phyloP scores from a whole-genome alignment of 2,113 vertebrate genomes.

The Perca fluviatilis region DNA sequence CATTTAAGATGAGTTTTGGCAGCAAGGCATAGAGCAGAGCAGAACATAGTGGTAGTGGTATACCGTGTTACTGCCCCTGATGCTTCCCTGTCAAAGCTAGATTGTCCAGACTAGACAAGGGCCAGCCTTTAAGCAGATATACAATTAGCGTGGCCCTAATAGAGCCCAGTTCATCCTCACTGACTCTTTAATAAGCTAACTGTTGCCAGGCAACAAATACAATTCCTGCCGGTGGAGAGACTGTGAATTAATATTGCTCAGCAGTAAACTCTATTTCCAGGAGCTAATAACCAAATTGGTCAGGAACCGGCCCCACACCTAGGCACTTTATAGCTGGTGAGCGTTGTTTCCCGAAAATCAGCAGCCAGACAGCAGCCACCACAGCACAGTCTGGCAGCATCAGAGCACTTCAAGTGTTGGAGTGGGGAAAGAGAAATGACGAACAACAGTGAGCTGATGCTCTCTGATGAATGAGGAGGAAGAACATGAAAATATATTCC shows the following conservation, averaged over 20 bases:
- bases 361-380: background rate
- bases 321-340: background rate
- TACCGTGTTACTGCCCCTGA: background rate
- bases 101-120: slow-evolving; percentile 12
- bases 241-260: slow-evolving; percentile 25
- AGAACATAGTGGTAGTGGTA: background rate
- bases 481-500: background rate
- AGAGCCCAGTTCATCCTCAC: slow-evolving; percentile 28
- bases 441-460: slow-evolving; percentile 2
- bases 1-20: slow-evolving; percentile 11
- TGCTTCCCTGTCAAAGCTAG: slow-evolving; percentile 12
- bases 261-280: slow-evolving; percentile 32
- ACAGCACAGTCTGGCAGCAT: background rate
- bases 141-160: slow-evolving; percentile 18
- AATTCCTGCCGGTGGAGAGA: background rate
- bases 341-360: slow-evolving; percentile 25
- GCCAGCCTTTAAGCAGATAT: slow-evolving; percentile 21
- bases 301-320: slow-evolving; percentile 36
- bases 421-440: background rate
- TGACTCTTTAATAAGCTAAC: slow-evolving; percentile 43
- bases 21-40: background rate
- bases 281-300: slow-evolving; percentile 43
- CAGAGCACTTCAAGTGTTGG: background rate
- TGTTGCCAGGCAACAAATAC: slow-evolving; percentile 67
- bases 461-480: background rate